Percentiles rank a stretch among this genome's conserved stretches.
phyloP scores from a whole-genome alignment of 2,888 invertebrate genomes.

The Scaptomyza caliginosa region DNA sequence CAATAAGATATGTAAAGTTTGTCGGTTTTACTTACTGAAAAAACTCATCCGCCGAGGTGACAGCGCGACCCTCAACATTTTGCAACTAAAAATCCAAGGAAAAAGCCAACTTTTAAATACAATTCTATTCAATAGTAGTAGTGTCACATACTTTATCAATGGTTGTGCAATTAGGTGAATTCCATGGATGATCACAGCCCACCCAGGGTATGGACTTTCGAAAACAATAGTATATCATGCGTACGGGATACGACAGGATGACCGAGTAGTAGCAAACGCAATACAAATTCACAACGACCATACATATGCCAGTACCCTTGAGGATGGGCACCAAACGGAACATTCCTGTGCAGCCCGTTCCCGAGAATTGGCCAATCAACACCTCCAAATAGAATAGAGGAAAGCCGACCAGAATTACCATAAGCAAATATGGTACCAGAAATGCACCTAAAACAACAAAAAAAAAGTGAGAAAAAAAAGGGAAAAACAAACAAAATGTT shows the following conservation, averaged over 20 bases:
- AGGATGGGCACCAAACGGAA: conserved; percentile 93
- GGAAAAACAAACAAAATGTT: conserved; percentile 20
- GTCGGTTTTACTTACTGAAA: conserved; percentile 87
- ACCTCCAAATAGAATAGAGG: conserved; percentile 95
- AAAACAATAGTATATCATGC: conserved; percentile 90
- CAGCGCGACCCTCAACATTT: conserved; percentile 23
- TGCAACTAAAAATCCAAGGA: conserved; percentile 13
- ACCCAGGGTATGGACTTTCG: conserved; percentile 90
- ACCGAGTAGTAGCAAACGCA: conserved; percentile 93
- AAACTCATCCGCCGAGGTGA: conserved; percentile 92
- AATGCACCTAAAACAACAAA: conserved; percentile 86
- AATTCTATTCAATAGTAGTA: neutral
- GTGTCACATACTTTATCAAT: conserved; percentile 59
- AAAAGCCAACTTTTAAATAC: neutral
- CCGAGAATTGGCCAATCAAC: conserved; percentile 92
- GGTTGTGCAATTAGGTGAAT: conserved; percentile 89
- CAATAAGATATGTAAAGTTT: neutral
- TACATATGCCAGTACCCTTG: conserved; percentile 95
- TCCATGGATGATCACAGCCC: conserved; percentile 92
- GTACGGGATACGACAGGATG: conserved; percentile 92
- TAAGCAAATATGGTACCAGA: conserved; percentile 92
- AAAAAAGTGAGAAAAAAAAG: neutral
- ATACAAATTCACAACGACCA: conserved; percentile 91
- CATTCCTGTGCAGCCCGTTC: conserved; percentile 91
- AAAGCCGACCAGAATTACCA: conserved; percentile 92